These are phyloP conservation scores for Erebia epiphron DNA, from an alignment of 2,888 invertebrate species.

Conservation along the genomic window DNA sequence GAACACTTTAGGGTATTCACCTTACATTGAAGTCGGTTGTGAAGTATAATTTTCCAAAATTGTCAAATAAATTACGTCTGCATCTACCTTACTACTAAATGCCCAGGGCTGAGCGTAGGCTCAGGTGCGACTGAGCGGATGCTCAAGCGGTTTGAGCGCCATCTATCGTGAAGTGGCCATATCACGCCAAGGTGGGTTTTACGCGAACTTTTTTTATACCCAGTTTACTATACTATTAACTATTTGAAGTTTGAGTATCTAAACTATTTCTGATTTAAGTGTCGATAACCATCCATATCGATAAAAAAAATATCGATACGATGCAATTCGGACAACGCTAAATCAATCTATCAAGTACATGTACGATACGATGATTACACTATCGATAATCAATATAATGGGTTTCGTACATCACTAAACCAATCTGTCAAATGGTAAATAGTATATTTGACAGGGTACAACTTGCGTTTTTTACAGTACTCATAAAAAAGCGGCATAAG, in stretches of 20 bases:
- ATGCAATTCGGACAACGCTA: background rate
- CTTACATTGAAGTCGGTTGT: conserved; percentile 7
- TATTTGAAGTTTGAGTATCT: background rate
- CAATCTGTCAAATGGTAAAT: background rate
- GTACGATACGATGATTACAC: background rate
- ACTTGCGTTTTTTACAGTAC: conserved; percentile 20
- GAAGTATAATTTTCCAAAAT: conserved; percentile 9
- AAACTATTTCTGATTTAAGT: no score
- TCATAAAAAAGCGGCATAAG: conserved; percentile 21
- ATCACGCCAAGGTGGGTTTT: conserved; percentile 33
- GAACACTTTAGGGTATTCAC: background rate
- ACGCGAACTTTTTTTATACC: conserved; percentile 9
- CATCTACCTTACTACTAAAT: conserved; percentile 36
- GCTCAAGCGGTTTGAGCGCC: conserved; percentile 28
- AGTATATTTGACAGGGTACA: background rate
- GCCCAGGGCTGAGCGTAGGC: conserved; percentile 27
- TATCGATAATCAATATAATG: background rate
- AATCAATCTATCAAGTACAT: background rate
- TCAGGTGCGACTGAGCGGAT: conserved; percentile 23
- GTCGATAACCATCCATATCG: background rate
- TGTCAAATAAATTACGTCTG: conserved; percentile 42
- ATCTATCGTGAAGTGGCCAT: conserved; percentile 26
- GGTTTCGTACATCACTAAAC: background rate
- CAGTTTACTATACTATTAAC: background rate
- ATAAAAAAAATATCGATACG: background rate